Base-by-base conservation (phyloP, 2,113 vertebrate species). In the Odontesthes bonariensis region DNA sequence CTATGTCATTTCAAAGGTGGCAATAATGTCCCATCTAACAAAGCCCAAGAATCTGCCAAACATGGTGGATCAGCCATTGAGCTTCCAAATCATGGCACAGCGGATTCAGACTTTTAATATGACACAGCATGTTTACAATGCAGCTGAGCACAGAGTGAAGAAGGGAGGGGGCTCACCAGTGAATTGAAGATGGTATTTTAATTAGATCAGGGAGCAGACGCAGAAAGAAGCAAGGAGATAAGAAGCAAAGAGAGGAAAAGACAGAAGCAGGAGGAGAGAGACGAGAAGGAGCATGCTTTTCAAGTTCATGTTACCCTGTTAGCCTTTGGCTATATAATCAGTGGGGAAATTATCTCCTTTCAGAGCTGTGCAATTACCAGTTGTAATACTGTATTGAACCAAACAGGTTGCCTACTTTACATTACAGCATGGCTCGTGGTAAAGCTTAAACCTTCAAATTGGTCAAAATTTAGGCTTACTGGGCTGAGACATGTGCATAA, bases 121-220 rank as follows among this genome's bases (percentile, higher is more conserved):
- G 81, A 88, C 88, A 88, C 84, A 79, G 88, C 73, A 59, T 87
- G 87, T 90, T 92, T 90, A 85, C 87, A 82, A 81, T 84, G 86
- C 86, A 86, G 84, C 77, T 79, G 75, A 86, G 86, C 70, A 77
- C 46, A 55, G 77, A 73, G 69, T 65, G 81, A 62, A 59, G 69
- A 51, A 27, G 60, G 74, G 69, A 40, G 73, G 76, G 83, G 61
- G 79, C 77, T 77, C 75, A 77, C 87, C 63, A 75, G 86, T 80
- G 82, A 85, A 84, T 81, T 86, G 75, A 89, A 89, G 84, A 88
- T 86, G 86, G 84, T 76, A 86, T 91, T 91, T 88, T 91, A 91
- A 91, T 91, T 88, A 91, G 82, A 90, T 86, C 73, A 77, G 88
- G 81, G 83, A 84, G 71, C 76, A 79, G 78, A 80, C 69, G 62